Base-by-base conservation (phyloP, 1,140 invertebrate species). In the Heliconius hermathena region DNA sequence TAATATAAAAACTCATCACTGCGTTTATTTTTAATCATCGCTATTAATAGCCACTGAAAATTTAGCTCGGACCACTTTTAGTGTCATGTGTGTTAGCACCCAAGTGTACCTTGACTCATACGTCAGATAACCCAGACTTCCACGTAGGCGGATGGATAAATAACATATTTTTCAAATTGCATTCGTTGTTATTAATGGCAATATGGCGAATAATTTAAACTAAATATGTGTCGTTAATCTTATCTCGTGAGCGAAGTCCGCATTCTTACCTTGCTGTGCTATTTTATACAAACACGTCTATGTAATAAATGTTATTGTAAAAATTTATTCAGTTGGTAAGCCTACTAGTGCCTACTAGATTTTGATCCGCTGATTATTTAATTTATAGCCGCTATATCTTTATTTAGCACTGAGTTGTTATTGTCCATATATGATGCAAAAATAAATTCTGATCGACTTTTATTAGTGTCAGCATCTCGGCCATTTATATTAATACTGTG, bases 1-100 rank as follows among this genome's bases (percentile, higher is more conserved):
- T 78, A 86, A 88, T 73, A 79, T 83, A 86, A 88, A 82, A 86
- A 84, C 87, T 89, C 85, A 87, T 85, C 85, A 86, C 81, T 80
- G 49, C 52, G 73, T 78, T 85, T 93, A 93, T 91, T 89, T 89
- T 88, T 92, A 93, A 85, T 81, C 77, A 79, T 80, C n/a, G 88
- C 87, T 90, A 93, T 89, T 92, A 90, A 89, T 92, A 92, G 82
- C 82, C 57, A 66, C 49, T 78, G 75, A 84, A 85, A 87, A 85
- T 84, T 87, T 82, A 80, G 70, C 81, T 73, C 83, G 80, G 49
- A 81, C 87, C 85, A 87, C 81, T 84, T 88, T 87, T 87, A 89
- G 87, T 74, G 75, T 81, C 74, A 76, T 77, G 54, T 79, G 49
- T 76, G 36, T 49, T 41, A 26, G 49, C 80, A 57, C n/a, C 73